Percentiles rank a stretch among this genome's conserved stretches.
phyloP scores from a whole-genome alignment of 1,140 invertebrate species.

The Belonocnema kinseyi region DNA sequence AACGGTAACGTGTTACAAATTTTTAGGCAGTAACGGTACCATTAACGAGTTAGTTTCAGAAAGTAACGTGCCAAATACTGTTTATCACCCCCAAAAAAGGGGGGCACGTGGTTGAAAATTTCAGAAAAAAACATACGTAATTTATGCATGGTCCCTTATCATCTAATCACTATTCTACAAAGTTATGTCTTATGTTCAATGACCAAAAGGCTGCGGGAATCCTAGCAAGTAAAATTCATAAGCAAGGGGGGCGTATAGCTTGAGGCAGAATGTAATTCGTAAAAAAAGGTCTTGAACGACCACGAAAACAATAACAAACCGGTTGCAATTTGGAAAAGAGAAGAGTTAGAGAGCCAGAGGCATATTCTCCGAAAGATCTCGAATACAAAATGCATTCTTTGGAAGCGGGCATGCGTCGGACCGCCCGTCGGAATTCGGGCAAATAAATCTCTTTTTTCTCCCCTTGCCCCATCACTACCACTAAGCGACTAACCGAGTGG shows the following conservation, averaged over 20 bases:
- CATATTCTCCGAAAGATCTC: slow-evolving; percentile 68
- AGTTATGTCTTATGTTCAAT: neutral
- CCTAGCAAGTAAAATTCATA: slow-evolving; percentile 21
- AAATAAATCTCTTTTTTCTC: slow-evolving; percentile 69
- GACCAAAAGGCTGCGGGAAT: slow-evolving; percentile 15
- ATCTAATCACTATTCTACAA: no score
- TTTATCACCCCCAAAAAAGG: no score
- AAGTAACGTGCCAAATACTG: no score
- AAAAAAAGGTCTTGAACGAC: slow-evolving; percentile 37
- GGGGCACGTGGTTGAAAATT: no score
- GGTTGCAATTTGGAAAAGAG: slow-evolving; percentile 46
- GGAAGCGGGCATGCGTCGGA: slow-evolving; percentile 57
- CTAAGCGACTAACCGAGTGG: no score
- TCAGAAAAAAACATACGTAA: no score
- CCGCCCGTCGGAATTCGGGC: slow-evolving; percentile 69
- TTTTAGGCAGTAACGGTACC: no score
- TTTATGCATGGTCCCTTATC: no score
- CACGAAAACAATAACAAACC: slow-evolving; percentile 63
- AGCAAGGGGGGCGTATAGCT: slow-evolving; percentile 21
- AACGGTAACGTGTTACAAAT: no score
- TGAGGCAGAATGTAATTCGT: slow-evolving; percentile 24
- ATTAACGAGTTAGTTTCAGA: no score
- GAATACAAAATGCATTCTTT: slow-evolving; percentile 73
- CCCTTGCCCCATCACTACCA: neutral
- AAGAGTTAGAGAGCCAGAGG: slow-evolving; percentile 39